These are phyloP conservation scores for Dromaius novaehollandiae DNA, from an alignment of 2,113 vertebrate genomes.

Conservation along the genomic window DNA sequence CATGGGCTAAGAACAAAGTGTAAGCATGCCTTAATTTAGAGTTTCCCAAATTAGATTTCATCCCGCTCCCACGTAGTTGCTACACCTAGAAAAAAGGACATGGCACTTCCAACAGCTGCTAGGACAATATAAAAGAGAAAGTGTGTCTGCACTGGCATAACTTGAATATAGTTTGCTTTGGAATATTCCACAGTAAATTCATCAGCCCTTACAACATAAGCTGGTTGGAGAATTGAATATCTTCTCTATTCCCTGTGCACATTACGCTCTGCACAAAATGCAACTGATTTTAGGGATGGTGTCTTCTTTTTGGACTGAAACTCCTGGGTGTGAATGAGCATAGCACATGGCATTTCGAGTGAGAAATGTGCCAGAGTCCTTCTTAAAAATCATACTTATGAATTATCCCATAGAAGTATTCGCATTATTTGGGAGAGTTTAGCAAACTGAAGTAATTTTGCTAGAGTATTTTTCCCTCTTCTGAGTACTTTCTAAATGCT, in stretches of 20 bases:
- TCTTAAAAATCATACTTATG: background rate
- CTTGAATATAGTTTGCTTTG: background rate
- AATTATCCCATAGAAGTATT: background rate
- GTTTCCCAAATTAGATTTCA: constrained; percentile 31
- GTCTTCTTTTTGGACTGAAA: background rate
- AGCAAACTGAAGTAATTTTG: background rate
- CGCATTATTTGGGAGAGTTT: background rate
- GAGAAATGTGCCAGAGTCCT: background rate
- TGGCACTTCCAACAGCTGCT: background rate
- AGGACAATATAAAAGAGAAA: constrained; percentile 5
- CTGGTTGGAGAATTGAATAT: background rate
- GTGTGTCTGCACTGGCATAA: rapidly evolving
- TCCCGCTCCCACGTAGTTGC: background rate
- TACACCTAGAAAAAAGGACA: background rate
- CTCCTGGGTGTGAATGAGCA: background rate
- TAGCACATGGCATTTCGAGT: background rate
- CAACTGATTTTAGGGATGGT: background rate
- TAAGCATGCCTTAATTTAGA: constrained; percentile 41
- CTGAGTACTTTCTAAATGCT: background rate
- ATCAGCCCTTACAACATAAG: background rate
- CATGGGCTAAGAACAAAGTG: background rate
- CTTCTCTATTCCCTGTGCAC: background rate
- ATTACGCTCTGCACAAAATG: background rate
- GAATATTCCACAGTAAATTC: constrained; percentile 28
- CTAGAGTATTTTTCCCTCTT: background rate